Conservation (phyloP, 2,797 vertebrate genomes). For the Hydrophis major region DNA sequence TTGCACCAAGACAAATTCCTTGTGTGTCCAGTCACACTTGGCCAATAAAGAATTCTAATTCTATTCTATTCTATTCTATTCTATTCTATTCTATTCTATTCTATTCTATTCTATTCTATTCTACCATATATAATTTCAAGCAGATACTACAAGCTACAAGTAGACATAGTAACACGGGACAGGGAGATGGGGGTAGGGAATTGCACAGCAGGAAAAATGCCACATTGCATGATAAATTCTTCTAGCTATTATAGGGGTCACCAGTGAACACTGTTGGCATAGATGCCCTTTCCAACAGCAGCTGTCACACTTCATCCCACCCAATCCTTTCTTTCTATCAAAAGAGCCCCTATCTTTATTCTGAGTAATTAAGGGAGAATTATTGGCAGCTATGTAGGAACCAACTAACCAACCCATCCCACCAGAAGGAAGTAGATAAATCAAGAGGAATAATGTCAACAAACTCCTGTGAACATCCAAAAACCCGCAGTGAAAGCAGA, state of each 20-base stretch:
- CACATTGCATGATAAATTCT: background rate
- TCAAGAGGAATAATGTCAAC: slow-evolving; percentile 26
- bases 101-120: too few relatives aligned
- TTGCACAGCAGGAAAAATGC: background rate
- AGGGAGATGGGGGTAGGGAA: background rate
- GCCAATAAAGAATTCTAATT: too few relatives aligned
- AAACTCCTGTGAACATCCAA: slow-evolving; percentile 44
- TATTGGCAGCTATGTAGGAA: slow-evolving; percentile 7
- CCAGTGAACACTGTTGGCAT: background rate
- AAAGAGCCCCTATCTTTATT: background rate
- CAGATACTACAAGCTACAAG: background rate
- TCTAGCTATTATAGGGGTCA: background rate
- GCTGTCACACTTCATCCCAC: background rate
- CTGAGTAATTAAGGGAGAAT: slow-evolving; percentile 20
- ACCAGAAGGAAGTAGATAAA: slow-evolving; percentile 18
- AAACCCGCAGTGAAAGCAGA: slow-evolving; percentile 48
- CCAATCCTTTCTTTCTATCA: background rate
- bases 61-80: background rate
- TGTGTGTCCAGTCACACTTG: too few relatives aligned
- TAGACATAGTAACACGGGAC: background rate
- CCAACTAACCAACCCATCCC: background rate
- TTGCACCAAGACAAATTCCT: too few relatives aligned
- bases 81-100: too few relatives aligned
- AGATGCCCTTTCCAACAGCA: background rate
- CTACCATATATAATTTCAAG: background rate